Percentiles rank a stretch among this genome's conserved stretches.
Evolutionary conservation across 1,140 invertebrate genomes (phyloP).

Genomic region (Halesus radiatus): DNA sequence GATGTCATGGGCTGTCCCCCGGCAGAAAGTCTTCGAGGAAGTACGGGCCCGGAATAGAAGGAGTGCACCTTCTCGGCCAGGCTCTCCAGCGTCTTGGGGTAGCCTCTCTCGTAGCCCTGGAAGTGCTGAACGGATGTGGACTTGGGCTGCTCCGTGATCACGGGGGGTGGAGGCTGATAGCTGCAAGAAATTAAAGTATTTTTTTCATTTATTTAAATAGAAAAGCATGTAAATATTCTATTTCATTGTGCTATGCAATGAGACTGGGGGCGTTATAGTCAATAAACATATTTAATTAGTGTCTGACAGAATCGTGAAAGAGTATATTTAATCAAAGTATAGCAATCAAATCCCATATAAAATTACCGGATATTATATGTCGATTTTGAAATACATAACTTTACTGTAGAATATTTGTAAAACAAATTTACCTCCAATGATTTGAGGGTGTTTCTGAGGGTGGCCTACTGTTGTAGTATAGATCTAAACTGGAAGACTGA

Average conservation of each 20-base stretch:
- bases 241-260: too few relatives aligned
- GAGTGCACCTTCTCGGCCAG: conserved; percentile 92
- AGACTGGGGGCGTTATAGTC: too few relatives aligned
- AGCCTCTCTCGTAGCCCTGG: conserved; percentile 83
- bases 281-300: too few relatives aligned
- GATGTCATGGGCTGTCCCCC: conserved; percentile 65
- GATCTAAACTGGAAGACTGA: conserved; percentile 78
- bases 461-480: conserved; percentile 86
- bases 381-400: conserved; percentile 1
- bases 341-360: too few relatives aligned
- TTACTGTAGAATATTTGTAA: not conserved
- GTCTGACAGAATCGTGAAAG: too few relatives aligned
- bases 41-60: conserved; percentile 76
- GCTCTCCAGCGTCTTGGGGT: conserved; percentile 92
- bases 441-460: conserved; percentile 63
- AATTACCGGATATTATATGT: too few relatives aligned
- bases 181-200: conserved; percentile 58
- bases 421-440: conserved; percentile 53
- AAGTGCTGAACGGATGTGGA: conserved; percentile 81
- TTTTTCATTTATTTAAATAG: too few relatives aligned
- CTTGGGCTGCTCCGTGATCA: conserved; percentile 92
- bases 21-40: conserved; percentile 67
- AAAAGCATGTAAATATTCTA: too few relatives aligned
- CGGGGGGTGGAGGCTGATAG: conserved; percentile 80
- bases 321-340: too few relatives aligned